Evolutionary conservation across 2,113 vertebrate genomes (phyloP), one percentile per base, ranked within the genome.

Genomic region (Clarias macrocephalus): DNA sequence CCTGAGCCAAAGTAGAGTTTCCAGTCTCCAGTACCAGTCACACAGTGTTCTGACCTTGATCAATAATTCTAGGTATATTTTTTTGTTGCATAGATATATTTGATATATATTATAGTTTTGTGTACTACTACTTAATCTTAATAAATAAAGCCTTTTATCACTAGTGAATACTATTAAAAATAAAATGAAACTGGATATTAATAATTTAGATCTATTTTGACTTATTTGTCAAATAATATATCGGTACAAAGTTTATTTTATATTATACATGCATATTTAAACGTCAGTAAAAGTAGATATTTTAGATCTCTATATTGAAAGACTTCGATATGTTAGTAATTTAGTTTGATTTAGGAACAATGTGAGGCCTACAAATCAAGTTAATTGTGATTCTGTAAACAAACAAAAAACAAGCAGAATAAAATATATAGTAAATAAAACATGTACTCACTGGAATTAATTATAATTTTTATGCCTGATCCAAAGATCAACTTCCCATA

Each of bases 1-100:
- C 90, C 90, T 4, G 65, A 23, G 28, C 90, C 90, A 0, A 93
- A 92, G 23, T 89, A 25, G 1, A 90, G 0, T 82, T 77, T 90
- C 79, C 25, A 13, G 83, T 25, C 75, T 85, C 89, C 90, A 1
- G 59, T 87, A 59, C 30, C 70, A 88, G 90, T 90, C 89, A 88
- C 87, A 88, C 85, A 90, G 10, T 54, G 60, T 57, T 62, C 54
- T 75, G 7, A 56, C 0, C 30, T 85, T 30, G 2, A 85, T 28
- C 90, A 87, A 87, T 68, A 91, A 87, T 88, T 73, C 48, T 12
- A 52, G 59, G 23, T 28, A n/a, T 3, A 13, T 60, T 54, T 57
- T 72, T 13, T 59, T n/a, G 63, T 48, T 57, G 13, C 56, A n/a
- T 0, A 15, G 25, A 25, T 75, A 25, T 52, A 54, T 54, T 13